Base-by-base conservation (phyloP, 2,888 invertebrate genomes). In the Celastrina argiolus region DNA sequence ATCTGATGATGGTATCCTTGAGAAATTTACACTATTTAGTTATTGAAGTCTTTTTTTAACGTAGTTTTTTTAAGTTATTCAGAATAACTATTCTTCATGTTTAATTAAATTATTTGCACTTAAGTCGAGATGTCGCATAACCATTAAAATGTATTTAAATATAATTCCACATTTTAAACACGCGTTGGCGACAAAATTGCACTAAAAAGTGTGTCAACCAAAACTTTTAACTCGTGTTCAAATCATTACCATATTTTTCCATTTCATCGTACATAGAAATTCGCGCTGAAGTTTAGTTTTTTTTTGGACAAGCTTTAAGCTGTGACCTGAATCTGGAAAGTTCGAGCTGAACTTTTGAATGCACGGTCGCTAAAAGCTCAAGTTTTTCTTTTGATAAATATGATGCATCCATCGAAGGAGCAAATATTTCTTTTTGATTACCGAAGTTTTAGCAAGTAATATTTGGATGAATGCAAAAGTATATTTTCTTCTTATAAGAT, bases 171-270 rank as follows among this genome's bases (percentile, higher is more conserved):
- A 14, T 51, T 51, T 51, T 3, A 51, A 51, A 26, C 14, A 22
- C 22, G 14, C 51, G 45, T 14, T 12, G 10, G 22, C 26, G 22
- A 22, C 8, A 51, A 51, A 51, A 51, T 51, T 26, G 5, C 51
- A 12, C 22, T 26, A 51, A 51, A 51, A 51, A 51, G 26, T 51
- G 12, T 51, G 51, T 26, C 51, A 51, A 51, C 51, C 51, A 5
- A 22, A 51, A 26, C 5, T 51, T 51, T 51, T 22, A 51, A 51
- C 51, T 51, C 51, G 22, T 51, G 12, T 51, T 51, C 51, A 1
- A 51, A 51, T 26, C 51, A 51, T 51, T 51, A 51, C 22, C 51
- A 26, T 51, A 51, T 51, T 51, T 51, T 51, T 26, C 51, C 51
- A 26, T 51, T 51, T 26, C 22, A 51, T 51, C 51, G 51, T 51